Base-by-base conservation (phyloP, 1,140 invertebrate species). In the Micrasema longulum region DNA sequence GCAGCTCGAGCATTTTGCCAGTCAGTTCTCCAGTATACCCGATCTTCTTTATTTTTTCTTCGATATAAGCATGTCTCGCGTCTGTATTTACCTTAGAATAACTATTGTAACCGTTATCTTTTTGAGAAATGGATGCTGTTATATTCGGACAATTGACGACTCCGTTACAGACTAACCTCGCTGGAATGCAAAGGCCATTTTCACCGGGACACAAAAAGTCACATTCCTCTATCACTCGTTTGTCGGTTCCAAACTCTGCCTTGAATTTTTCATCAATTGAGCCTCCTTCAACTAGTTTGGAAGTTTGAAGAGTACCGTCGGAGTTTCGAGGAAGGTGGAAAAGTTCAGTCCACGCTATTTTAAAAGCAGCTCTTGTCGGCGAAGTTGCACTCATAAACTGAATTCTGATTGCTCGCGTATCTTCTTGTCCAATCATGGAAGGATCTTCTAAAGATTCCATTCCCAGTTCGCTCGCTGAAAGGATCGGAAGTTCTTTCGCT, bases 281-380 rank as follows among this genome's bases (percentile, higher is more conserved):
- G 20, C 85, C 85, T 22, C 86, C 84, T 82, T 93, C 87, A 69
- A 91, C 86, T 53, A 92, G 78, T 50, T 88, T 85, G 12, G 91
- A 91, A 7, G 90, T 91, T 85, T 91, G 91, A 38, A 94, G 78
- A n/a, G 89, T 91, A 0, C 93, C 93, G 72, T 94, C 91, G 9
- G 89, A 87, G 79, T 95, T 95, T 64, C 93, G 87, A 0, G 94
- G 93, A 70, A 95, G 82, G 79, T 95, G 93, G 77, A 90, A 94
- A n/a, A 96, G 83, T 77, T 95, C 94, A 2, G 93, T 95, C 94
- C 94, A 96, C 2, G 92, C 92, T 23, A 96, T 90, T 80, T 94
- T 93, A 77, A 96, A 95, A 1, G 92, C 90, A 1, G 93, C 91
- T 64, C 92, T 84, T 0, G 92, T 91, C 0, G 93, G 91, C 0